Evolutionary conservation across 2,797 vertebrate genomes (phyloP), one percentile per base, ranked within the genome.

Genomic region (Miichthys miiuy): DNA sequence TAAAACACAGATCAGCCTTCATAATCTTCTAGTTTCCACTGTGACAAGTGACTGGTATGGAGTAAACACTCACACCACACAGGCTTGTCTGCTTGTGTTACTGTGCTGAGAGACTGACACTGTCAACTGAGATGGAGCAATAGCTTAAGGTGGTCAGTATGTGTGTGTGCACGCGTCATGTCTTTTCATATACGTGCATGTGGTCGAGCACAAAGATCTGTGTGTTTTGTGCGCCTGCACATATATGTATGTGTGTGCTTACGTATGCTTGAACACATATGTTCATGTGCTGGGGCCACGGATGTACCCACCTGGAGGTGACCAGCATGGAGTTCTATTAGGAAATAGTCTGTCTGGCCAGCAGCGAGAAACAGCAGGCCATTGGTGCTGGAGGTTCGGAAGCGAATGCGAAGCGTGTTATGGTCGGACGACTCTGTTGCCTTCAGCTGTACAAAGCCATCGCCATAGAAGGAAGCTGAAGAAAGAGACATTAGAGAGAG

Each of bases 341-440:
- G 89, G 88, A 96, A 95, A 91, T 96, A 96, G 92, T 94, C 85
- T 1, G 81, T 93, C 84, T 95, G 94, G 79, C 96, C 96, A 34
- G 96, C 95, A 63, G 96, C 97, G 51, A 99, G 95, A 92, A 98
- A 97, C 80, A 99, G 95, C 78, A 99, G 92, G 80, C 97, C 97
- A 47, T 90, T 87, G 46, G 93, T 88, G 87, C 95, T 96, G 81
- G 94, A 97, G 69, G 97, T 98, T 89, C 94, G 95, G 94, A 99
- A 98, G 74, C 91, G 93, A 84, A 97, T 42, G 51, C 92, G 94
- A 67, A 99, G 93, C 1, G 86, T 89, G 72, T 96, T 96, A 86
- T 89, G 94, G 83, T 90, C 84, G 44, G 93, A 96, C 50, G 90
- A 84, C 85, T 97, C 96, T 27, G 77, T 64, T 72, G 93, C 89